Percentiles rank a stretch among this genome's conserved stretches.
Conservation (phyloP, 2,888 invertebrate species). For the Dusona sp. region DNA sequence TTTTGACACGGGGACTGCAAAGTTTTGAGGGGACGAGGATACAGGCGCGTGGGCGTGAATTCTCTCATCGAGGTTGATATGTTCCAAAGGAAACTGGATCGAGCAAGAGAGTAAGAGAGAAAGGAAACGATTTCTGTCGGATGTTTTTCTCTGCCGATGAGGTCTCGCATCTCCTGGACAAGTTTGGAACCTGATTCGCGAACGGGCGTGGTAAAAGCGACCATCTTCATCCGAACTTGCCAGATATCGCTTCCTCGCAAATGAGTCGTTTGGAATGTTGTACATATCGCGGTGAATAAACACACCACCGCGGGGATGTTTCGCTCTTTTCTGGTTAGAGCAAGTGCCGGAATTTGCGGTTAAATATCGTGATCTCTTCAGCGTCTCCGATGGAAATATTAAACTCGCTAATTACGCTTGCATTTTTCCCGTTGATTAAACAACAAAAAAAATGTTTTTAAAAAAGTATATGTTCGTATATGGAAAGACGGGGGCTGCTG, state of each 20-base stretch:
- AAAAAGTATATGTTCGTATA: slow-evolving; percentile 18
- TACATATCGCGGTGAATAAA: slow-evolving; percentile 69
- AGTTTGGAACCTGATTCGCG: slow-evolving; percentile 68
- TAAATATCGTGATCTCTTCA: slow-evolving; percentile 47
- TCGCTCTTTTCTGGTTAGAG: neutral
- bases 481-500: slow-evolving; percentile 40
- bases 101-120: slow-evolving; percentile 61
- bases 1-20: slow-evolving; percentile 38
- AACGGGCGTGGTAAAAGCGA: slow-evolving; percentile 66
- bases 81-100: slow-evolving; percentile 78
- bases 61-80: slow-evolving; percentile 73
- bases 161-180: slow-evolving; percentile 51
- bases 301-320: slow-evolving; percentile 50
- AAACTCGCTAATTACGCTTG: slow-evolving; percentile 61
- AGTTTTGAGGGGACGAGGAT: slow-evolving; percentile 24
- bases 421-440: slow-evolving; percentile 42
- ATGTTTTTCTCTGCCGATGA: slow-evolving; percentile 17
- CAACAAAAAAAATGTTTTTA: neutral
- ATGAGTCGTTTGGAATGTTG: slow-evolving; percentile 75
- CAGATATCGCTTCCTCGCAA: slow-evolving; percentile 64
- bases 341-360: slow-evolving; percentile 42
- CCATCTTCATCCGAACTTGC: slow-evolving; percentile 32
- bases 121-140: slow-evolving; percentile 30
- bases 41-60: slow-evolving; percentile 73
- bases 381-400: slow-evolving; percentile 46